Evolutionary conservation across 2,113 vertebrate genomes (phyloP).

Genomic region (Semnornis frantzii): DNA sequence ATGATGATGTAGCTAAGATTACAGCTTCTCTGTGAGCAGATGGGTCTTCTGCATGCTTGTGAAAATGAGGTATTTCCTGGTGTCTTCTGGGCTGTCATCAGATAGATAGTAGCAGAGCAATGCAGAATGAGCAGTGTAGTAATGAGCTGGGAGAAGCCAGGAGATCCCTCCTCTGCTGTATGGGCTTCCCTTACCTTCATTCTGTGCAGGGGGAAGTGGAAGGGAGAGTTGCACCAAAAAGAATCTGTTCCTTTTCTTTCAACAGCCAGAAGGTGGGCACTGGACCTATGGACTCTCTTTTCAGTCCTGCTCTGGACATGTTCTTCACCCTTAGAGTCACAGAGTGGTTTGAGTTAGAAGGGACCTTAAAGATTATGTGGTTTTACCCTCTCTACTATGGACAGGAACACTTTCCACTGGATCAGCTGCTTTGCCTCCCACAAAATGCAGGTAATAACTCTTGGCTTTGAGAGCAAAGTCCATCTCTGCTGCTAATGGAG

Average conservation of each 20-base stretch:
- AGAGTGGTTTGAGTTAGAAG: background rate
- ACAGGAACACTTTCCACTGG: background rate
- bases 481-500: background rate
- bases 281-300: background rate
- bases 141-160: rapidly evolving
- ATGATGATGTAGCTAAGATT: background rate
- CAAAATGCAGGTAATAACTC: background rate
- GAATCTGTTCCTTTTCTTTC: background rate
- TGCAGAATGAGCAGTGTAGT: rapidly evolving
- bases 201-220: rapidly evolving
- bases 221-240: background rate
- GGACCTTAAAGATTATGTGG: background rate
- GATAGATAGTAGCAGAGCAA: background rate
- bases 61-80: background rate
- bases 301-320: rapidly evolving
- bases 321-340: background rate
- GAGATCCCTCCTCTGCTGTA: background rate
- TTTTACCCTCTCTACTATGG: background rate
- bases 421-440: background rate
- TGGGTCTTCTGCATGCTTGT: background rate
- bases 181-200: background rate
- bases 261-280: background rate
- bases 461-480: background rate
- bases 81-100: background rate
- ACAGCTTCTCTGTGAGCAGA: background rate